phyloP scores from a whole-genome alignment of 1,140 invertebrate species.

The Drosophila mayri region DNA sequence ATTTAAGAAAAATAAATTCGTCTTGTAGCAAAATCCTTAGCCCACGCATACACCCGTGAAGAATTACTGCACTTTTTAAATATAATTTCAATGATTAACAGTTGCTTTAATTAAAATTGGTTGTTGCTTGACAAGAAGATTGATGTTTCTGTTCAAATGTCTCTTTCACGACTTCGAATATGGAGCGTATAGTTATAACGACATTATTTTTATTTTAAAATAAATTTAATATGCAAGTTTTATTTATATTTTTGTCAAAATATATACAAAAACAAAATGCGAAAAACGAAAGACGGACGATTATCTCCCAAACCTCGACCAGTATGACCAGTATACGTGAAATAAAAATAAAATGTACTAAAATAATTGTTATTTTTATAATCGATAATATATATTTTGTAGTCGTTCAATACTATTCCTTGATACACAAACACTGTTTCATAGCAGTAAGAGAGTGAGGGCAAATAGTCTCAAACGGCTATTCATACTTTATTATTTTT shows the following conservation, averaged over 20 bases:
- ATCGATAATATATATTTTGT: too few species aligned
- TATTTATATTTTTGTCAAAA: conserved; percentile 33
- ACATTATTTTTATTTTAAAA: conserved; percentile 38
- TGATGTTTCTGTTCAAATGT: conserved; percentile 13
- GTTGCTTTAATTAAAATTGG: conserved; percentile 33
- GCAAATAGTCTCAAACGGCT: too few species aligned
- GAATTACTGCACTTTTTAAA: conserved; percentile 23
- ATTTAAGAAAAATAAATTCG: conserved; percentile 48
- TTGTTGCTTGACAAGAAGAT: conserved; percentile 62
- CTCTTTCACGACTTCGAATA: conserved; percentile 1
- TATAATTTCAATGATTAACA: conserved; percentile 30
- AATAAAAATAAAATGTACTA: not conserved
- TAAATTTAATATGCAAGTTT: conserved; percentile 19
- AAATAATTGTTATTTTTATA: too few species aligned
- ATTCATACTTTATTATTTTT: too few species aligned
- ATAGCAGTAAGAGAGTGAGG: too few species aligned
- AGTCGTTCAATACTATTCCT: too few species aligned
- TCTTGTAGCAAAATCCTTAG: conserved; percentile 28
- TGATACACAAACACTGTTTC: too few species aligned
- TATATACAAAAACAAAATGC: conserved; percentile 78
- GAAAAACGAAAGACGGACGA: conserved; percentile 44
- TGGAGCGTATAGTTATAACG: conserved; percentile 43
- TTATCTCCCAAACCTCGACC: conserved; percentile 5
- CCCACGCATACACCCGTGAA: conserved; percentile 34
- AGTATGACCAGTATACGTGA: conserved; percentile 4